These are phyloP conservation scores for Lucilia cuprina DNA, from an alignment of 1,140 invertebrate genomes.

Conservation along the genomic window DNA sequence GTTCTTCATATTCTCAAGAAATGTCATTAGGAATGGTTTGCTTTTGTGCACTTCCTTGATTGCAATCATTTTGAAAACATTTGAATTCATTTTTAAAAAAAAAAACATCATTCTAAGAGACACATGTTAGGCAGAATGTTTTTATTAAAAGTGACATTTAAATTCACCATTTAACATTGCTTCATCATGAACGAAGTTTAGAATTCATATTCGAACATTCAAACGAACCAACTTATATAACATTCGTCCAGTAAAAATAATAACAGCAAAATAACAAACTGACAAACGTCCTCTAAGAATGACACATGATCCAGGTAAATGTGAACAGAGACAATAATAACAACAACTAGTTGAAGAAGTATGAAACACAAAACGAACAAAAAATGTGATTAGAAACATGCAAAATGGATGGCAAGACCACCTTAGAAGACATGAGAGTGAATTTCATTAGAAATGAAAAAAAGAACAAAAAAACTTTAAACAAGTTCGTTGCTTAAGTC, in stretches of 20 bases:
- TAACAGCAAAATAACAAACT: background rate
- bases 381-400: constrained; percentile 22
- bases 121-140: constrained; percentile 32
- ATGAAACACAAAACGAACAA: constrained; percentile 9
- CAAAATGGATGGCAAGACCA: constrained; percentile 29
- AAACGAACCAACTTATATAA: background rate
- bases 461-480: background rate
- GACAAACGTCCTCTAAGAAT: constrained; percentile 30
- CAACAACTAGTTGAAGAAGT: background rate
- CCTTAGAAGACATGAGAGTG: constrained; percentile 9
- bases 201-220: background rate
- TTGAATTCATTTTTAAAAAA: constrained; percentile 5
- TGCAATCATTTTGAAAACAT: constrained; percentile 27
- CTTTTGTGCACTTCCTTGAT: constrained; percentile 25
- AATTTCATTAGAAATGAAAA: constrained; percentile 19
- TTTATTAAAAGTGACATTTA: constrained; percentile 34
- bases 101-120: background rate
- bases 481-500: background rate
- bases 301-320: constrained; percentile 28
- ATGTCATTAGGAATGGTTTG: constrained; percentile 22
- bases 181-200: background rate
- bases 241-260: background rate
- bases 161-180: background rate
- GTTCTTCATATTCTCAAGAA: background rate
- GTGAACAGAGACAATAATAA: background rate